Evolutionary conservation across 1,140 invertebrate genomes (phyloP), one percentile per base, ranked within the genome.

Genomic region (Drosophila sucinea): DNA sequence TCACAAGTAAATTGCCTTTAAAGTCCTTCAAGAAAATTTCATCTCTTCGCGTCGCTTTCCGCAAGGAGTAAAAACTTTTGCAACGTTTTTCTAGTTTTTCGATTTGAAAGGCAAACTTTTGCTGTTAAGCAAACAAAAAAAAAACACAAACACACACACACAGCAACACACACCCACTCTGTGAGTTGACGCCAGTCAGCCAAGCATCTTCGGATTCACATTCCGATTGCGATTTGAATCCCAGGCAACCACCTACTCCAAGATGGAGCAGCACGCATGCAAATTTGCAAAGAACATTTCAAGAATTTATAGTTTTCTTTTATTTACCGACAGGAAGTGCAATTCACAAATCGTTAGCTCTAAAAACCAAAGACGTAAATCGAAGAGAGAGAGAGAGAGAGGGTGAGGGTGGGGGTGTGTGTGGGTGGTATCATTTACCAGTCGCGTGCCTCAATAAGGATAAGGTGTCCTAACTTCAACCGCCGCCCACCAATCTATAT

Each of bases 331-430:
- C 84, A 87, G 84, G 77, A 90, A 90, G 84, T 87, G 79, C 77
- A 86, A 90, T 90, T 90, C 86, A 81, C 86, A 90, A 90, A 86
- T 90, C 87, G 82, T 90, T 90, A 80, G 79, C 85, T 77, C 80
- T 10, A 25, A 51, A 75, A 78, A 68, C 62, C 47, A 67, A 17
- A 77, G 65, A 54, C 64, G 55, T 56, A 66, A 87, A 87, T 73
- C 78, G 82, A 81, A 72, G 41, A 17, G 35, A n/a, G 23, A 4
- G 3, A 64, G 2, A 55, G 17, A 41, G 0, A 10, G 11, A 6
- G 5, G 1, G 23, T 41, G 10, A 35, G 27, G 8, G 8, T 1
- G 0, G 27, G 6, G 33, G 64, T 54, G 44, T 54, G 58, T 33
- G 3, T 8, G 25, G n/a, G 30, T 61, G 30, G 25, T 73, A 69